phyloP scores from a whole-genome alignment of 1,140 invertebrate species.

The Reticulitermes speratus region DNA sequence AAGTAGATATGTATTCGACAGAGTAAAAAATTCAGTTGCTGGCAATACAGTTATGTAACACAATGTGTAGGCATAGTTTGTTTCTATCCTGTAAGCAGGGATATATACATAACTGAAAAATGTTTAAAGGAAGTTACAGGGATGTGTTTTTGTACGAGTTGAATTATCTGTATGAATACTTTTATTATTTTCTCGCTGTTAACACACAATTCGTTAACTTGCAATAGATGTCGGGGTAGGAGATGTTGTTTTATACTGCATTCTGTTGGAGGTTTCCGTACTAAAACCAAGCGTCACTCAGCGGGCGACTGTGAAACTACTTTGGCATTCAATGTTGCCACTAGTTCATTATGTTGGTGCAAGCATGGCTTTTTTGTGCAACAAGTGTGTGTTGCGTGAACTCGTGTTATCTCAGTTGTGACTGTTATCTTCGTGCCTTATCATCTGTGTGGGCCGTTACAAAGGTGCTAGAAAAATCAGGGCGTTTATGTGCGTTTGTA shows the following conservation, averaged over 20 bases:
- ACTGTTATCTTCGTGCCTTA: neutral
- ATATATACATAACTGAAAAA: too few relatives aligned
- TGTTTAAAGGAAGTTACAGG: too few relatives aligned
- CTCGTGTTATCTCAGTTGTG: neutral
- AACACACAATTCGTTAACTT: neutral
- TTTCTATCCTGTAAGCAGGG: too few relatives aligned
- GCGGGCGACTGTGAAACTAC: neutral
- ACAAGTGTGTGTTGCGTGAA: neutral
- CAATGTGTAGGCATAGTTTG: too few relatives aligned
- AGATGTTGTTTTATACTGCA: neutral
- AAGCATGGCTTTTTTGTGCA: conserved; percentile 1
- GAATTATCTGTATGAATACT: too few relatives aligned
- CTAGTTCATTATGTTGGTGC: neutral
- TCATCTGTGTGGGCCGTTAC: neutral
- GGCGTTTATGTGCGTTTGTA: neutral
- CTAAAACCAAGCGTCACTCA: neutral
- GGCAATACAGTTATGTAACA: too few relatives aligned
- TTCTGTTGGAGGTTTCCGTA: neutral
- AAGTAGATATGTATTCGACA: too few relatives aligned
- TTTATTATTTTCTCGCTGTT: too few relatives aligned
- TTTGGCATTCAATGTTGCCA: neutral
- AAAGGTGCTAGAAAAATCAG: neutral
- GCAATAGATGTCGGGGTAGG: neutral
- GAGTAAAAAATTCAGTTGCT: too few relatives aligned
- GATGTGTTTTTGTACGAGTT: too few relatives aligned